A percentile compares a stretch with the other conserved stretches of the same genome.
These are phyloP conservation scores for Thinocorus orbignyianus DNA, from an alignment of 2,113 vertebrate genomes.

Conservation along the genomic window DNA sequence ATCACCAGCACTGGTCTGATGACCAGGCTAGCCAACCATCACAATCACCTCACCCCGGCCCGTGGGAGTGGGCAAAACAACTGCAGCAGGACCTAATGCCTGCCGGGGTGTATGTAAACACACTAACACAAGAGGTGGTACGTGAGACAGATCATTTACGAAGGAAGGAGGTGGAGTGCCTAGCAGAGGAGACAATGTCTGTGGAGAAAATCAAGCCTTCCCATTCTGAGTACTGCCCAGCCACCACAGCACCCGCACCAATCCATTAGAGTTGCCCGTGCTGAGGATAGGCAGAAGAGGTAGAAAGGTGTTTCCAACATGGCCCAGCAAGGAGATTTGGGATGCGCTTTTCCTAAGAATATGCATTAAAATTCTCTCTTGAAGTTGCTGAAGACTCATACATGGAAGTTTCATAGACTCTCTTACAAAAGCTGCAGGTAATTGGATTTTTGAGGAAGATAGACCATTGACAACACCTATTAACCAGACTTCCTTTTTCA, in stretches of 20 bases:
- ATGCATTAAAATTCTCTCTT: neutral
- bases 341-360: neutral
- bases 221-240: neutral
- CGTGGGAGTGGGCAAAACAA: neutral
- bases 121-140: neutral
- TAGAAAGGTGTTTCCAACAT: neutral
- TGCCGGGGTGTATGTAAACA: neutral
- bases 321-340: neutral
- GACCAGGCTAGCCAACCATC: neutral
- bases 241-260: accelerated
- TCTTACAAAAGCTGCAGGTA: neutral
- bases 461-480: neutral
- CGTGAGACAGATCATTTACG: neutral
- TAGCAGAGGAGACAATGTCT: neutral
- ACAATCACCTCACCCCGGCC: neutral
- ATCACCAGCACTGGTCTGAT: neutral
- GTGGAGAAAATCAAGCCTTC: neutral
- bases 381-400: neutral
- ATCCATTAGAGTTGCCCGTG: accelerated
- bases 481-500: neutral
- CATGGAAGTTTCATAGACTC: neutral
- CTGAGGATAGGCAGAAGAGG: neutral
- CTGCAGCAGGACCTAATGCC: neutral
- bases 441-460: neutral
- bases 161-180: neutral